Evolutionary conservation across 2,888 invertebrate genomes (phyloP), one percentile per base, ranked within the genome.

Genomic region (Furcula furcula): DNA sequence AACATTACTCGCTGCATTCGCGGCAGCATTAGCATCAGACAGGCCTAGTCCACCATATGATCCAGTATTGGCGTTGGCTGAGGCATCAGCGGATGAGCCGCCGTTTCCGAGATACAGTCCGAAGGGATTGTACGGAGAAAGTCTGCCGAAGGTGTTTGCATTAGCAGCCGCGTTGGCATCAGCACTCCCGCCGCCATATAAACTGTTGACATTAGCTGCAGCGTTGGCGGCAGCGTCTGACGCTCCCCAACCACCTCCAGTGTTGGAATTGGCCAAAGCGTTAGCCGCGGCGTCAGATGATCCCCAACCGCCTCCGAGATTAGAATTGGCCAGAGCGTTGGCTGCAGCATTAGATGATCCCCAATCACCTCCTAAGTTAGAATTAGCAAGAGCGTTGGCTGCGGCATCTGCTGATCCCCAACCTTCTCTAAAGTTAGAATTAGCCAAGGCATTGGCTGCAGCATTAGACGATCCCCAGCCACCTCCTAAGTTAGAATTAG

Each of bases 211-310:
- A n/a, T n/a, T n/a, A 4, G 12, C 13, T 1, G 20, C 34, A 3
- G 43, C 40, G 4, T 39, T 40, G 3, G 42, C 42, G 2, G 36
- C 19, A 7, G 50, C 60, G 3, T 46, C 48, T 2, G 53, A 22
- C 2, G n/a, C n/a, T n/a, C n/a, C n/a, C n/a, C 4, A 16, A 20
- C 3, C 7, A 3, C 50, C 40, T 0, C 44, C 43, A n/a, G 25
- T 34, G 3, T 26, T 25, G n/a, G n/a, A n/a, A n/a, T n/a, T n/a
- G 5, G 12, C 13, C 2, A 21, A 33, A 3, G 43, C 40, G 4
- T 39, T 40, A 2, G 42, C 42, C 2, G 36, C 19, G 7, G 50
- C 60, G 3, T 46, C 48, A 3, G 53, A 22, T 1, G n/a, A n/a
- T n/a, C n/a, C n/a, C n/a, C 4, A 19, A 7, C 32, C 32, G 7